A percentile compares a stretch with the other conserved stretches of the same genome.
Conservation (phyloP, 2,113 vertebrate genomes). For the Tamias sibiricus region DNA sequence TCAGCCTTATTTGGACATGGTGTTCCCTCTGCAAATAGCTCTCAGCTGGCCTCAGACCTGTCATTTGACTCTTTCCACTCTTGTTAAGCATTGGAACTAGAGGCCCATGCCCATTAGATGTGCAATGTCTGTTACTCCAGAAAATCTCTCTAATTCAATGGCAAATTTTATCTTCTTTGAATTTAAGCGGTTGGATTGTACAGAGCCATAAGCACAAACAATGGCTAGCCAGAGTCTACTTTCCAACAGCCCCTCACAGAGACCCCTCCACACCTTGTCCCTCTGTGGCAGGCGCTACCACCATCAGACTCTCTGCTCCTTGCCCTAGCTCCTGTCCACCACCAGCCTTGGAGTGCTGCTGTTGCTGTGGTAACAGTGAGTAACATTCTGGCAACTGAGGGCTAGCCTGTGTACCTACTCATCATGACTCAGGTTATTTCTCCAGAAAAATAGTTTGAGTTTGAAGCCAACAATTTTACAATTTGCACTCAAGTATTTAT, state of each 20-base stretch:
- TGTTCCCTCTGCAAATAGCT: neutral
- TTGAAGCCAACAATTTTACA: conserved; percentile 26
- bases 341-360: neutral
- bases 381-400: neutral
- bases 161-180: neutral
- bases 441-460: conserved; percentile 21
- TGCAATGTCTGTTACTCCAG: neutral
- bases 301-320: neutral
- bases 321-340: no score
- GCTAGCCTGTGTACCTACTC: neutral
- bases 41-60: neutral
- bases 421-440: neutral
- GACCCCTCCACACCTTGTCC: neutral
- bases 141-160: neutral
- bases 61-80: neutral
- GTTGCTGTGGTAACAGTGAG: neutral
- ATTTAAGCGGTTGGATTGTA: neutral
- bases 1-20: neutral
- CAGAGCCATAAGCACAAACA: neutral
- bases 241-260: neutral
- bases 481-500: neutral
- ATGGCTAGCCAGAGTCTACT: neutral
- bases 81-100: neutral
- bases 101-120: neutral
- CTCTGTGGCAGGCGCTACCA: fast-evolving